phyloP scores from a whole-genome alignment of 2,797 vertebrate genomes.

The Harpagifer antarcticus region DNA sequence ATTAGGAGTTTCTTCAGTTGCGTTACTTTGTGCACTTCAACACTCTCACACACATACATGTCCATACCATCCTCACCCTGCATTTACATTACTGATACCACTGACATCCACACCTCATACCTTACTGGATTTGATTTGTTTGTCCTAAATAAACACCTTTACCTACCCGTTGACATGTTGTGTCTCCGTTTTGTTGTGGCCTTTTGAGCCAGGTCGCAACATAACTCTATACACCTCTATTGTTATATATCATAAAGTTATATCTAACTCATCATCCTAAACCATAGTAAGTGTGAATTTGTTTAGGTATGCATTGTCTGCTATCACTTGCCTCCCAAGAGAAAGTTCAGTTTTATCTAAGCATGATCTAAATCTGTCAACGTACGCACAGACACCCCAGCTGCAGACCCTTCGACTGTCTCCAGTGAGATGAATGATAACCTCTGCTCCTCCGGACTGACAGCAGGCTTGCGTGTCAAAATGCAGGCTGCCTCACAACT shows the following conservation, averaged over 20 bases:
- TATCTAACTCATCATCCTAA: constrained; percentile 20
- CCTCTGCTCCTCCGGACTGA: constrained; percentile 58
- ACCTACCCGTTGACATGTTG: too few species aligned
- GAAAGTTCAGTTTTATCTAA: constrained; percentile 36
- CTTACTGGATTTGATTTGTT: too few species aligned
- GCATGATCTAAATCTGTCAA: constrained; percentile 56
- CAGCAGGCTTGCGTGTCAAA: constrained; percentile 80
- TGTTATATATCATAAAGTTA: too few species aligned
- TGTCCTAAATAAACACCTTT: too few species aligned
- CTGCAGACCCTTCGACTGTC: constrained; percentile 58
- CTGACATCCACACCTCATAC: too few species aligned
- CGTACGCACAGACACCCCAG: constrained; percentile 53
- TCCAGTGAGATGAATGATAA: constrained; percentile 58
- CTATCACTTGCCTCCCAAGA: constrained; percentile 15
- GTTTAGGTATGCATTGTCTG: constrained; percentile 16
- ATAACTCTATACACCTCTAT: constrained; percentile 15
- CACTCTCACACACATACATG: too few species aligned
- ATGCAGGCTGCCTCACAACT: constrained; percentile 67
- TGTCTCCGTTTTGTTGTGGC: too few species aligned
- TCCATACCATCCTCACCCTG: too few species aligned
- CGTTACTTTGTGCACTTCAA: too few species aligned
- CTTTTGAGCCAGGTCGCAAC: too few species aligned
- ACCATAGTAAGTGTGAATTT: constrained; percentile 37
- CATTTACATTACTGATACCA: too few species aligned
- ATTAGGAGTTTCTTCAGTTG: too few species aligned